Evolutionary conservation across 2,113 vertebrate genomes (phyloP), one percentile per base, ranked within the genome.

Genomic region (Pholis gunnellus): DNA sequence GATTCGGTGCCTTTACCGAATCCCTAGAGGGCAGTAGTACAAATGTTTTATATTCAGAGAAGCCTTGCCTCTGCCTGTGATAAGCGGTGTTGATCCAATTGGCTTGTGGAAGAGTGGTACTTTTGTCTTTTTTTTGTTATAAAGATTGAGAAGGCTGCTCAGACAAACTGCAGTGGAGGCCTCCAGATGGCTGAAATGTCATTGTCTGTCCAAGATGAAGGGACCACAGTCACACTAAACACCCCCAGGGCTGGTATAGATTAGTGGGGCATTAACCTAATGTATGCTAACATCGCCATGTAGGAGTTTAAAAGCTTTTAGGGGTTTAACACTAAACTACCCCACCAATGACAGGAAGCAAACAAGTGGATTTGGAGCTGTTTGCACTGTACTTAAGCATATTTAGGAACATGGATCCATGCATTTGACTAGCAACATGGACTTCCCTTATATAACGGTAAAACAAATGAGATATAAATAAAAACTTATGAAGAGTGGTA

Each of bases 11-110:
- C 88, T 88, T 83, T 80, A 63, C 73, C 4, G 31, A 91, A 91
- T 93, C 91, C 79, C 89, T 91, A 92, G 91, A 89, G 90, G 89
- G 91, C 89, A 91, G 92, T 75, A 79, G 87, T 87, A 89, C 83
- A 88, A 88, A 92, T 91, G 87, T 86, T 89, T 90, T 89, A 79
- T 84, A 83, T 91, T 89, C 85, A 82, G 81, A 69, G 79, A 88
- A 81, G 78, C 65, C 76, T 87, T 64, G 73, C 63, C 66, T 79
- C 77, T 64, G 67, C 75, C 75, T 66, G 70, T 85, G 87, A 93
- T 89, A 91, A 86, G 90, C 52, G 69, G 61, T 10, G 15, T n/a
- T 78, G 88, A 91, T 91, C 89, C 89, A 89, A 89, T 84, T 87
- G 85, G 81, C 78, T 80, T 82, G 67, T 48, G 68, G 57, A 65